Evolutionary conservation across 1,140 invertebrate species (phyloP), one percentile per base, ranked within the genome.

Genomic region (Phymastichus coffea): DNA sequence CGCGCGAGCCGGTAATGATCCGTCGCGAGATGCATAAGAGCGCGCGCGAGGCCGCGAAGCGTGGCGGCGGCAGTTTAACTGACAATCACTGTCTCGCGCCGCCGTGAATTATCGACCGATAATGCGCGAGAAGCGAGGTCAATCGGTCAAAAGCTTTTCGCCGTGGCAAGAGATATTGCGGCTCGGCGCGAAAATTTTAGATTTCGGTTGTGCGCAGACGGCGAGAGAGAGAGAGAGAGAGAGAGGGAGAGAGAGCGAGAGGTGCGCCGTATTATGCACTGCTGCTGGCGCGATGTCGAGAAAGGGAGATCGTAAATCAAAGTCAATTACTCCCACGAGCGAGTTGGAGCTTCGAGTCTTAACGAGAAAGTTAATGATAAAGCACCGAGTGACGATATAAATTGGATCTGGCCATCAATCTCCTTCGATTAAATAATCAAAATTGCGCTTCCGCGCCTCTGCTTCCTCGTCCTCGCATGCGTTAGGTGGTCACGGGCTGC

Each of bases 41-140:
- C 2, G 14, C 15, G 15, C n/a, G 49, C 49, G 7, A 2, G 30
- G 6, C 23, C 47, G 8, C 10, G 40, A 43, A 19, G 37, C 9
- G 9, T n/a, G 12, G 7, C 2, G 33, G 28, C 48, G 35, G 15
- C n/a, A n/a, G 23, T 4, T 59, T 52, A 53, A 37, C 51, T 61
- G 51, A 61, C 51, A 61, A 55, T 61, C 51, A 61, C 43, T 61
- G 51, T 55, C 51, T 48, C 10, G 41, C n/a, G 25, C 6, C 37
- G 14, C 19, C 49, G 22, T 61, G 44, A 61, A 55, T 54, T 61
- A 61, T 61, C 55, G 41, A 37, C n/a, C 51, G 41, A 49, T 61
- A 48, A 60, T 55, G 15, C 20, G 15, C 28, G 26, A 38, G 33
- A 9, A 20, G 12, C 9, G 12, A 20, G 25, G 26, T 33, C 14